Evolutionary conservation across 2,113 vertebrate genomes (phyloP).

Genomic region (Pygoscelis adeliae): DNA sequence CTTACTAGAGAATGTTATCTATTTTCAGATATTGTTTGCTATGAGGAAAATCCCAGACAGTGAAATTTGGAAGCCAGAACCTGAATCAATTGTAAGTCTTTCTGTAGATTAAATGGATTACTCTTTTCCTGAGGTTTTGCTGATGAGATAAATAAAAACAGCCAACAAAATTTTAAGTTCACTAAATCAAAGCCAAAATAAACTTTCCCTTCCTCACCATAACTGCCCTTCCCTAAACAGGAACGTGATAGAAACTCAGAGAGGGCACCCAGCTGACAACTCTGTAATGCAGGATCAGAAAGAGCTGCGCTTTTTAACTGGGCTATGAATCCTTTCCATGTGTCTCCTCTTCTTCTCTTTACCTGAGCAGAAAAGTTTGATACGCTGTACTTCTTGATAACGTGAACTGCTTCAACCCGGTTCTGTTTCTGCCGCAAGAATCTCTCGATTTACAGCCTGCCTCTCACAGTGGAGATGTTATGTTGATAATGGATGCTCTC

Average conservation of each 20-base stretch:
- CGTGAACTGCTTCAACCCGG: not conserved
- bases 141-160: not conserved
- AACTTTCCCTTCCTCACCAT: not conserved
- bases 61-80: conserved; percentile 91
- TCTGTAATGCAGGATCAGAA: not conserved
- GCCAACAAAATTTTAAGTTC: not conserved
- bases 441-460: not conserved
- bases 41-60: conserved; percentile 85
- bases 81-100: conserved; percentile 81
- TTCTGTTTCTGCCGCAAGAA: not conserved
- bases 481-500: conserved; percentile 35
- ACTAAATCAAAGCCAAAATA: not conserved
- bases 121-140: not conserved
- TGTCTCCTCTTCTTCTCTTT: not conserved
- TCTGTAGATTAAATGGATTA: not conserved
- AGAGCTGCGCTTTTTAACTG: not conserved
- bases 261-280: not conserved
- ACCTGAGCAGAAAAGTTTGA: not conserved
- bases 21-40: conserved; percentile 84
- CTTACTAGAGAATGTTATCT: not conserved
- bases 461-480: not conserved
- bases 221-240: not conserved
- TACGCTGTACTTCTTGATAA: not conserved
- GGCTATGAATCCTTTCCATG: not conserved
- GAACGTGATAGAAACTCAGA: not conserved